Base-by-base conservation (phyloP, 2,113 vertebrate genomes). In the Grammomys dolichurus region DNA sequence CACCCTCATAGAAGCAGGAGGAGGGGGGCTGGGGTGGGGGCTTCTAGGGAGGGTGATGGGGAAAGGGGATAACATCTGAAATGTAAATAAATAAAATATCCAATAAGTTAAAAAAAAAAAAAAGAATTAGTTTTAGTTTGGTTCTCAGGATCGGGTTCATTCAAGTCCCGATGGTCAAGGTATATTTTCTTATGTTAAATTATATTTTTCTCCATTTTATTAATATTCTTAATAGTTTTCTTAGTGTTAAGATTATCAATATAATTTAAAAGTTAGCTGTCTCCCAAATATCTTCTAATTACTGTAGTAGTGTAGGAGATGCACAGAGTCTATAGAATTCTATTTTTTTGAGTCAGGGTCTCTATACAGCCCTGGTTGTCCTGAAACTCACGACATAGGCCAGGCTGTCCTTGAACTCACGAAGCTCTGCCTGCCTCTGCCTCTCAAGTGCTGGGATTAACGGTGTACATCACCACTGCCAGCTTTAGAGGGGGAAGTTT, bases 101-200 rank as follows among this genome's bases (percentile, higher is more conserved):
- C 51, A 51, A 51, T 51, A 51, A 51, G 11, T 51, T 51, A 51
- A 51, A 51, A 51, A 51, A 51, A n/a, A n/a, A 51, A 51, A 51
- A 51, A 92, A 92, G 96, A 95, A 85, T 54, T 40, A 81, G 22
- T 95, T 95, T 97, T 95, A 82, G 82, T 87, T 95, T 93, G 95
- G 90, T 93, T 96, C 67, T 87, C 63, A 87, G n/a, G 54, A 91
- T 82, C 58, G n/a, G 58, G 67, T 81, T 46, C 17, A 60, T 72
- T 24, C 77, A 77, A 85, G 24, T 78, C 80, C 60, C 90, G 10
- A 82, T 95, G 93, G 40, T 77, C 95, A 89, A 33, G 14, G 92
- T 95, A 87, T 93, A 86, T 54, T 97, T 96, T 91, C 85, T 96
- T 58, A 86, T 11, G 9, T 43, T 81, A 26, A 95, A 90, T 69